Conservation (phyloP, 2,888 invertebrate species). For the Caenorhabditis sp. region DNA sequence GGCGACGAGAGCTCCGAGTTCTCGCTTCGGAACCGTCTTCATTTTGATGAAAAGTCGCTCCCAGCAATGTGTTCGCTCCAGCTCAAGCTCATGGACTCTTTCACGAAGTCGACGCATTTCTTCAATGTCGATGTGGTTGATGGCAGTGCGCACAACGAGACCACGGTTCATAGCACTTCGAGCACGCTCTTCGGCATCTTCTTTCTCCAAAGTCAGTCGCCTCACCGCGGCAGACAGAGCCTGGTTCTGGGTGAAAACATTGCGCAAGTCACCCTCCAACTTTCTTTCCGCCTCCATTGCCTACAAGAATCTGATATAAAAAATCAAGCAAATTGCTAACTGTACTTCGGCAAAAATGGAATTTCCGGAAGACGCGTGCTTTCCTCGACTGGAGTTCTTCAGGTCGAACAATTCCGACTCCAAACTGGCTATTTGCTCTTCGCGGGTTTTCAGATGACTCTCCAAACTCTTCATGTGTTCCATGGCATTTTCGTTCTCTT, state of each 20-base stretch:
- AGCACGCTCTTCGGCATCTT: slow-evolving; percentile 47
- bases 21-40: slow-evolving; percentile 29
- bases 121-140: slow-evolving; percentile 31
- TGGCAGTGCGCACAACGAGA: slow-evolving; percentile 16
- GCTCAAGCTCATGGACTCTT: slow-evolving; percentile 33
- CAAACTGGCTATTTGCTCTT: slow-evolving; percentile 41
- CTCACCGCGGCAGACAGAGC: slow-evolving; percentile 14
- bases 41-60: slow-evolving; percentile 36
- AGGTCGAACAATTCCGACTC: slow-evolving; percentile 55
- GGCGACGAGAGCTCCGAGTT: slow-evolving; percentile 28
- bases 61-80: slow-evolving; percentile 42
- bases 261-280: slow-evolving; percentile 42
- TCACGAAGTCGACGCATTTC: slow-evolving; percentile 31
- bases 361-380: slow-evolving; percentile 26
- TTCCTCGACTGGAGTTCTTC: slow-evolving; percentile 30
- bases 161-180: slow-evolving; percentile 24
- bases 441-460: slow-evolving; percentile 34
- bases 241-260: slow-evolving; percentile 26
- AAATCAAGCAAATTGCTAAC: too few relatives aligned
- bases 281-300: slow-evolving; percentile 60
- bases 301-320: slow-evolving; percentile 13
- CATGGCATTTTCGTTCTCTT: slow-evolving; percentile 29
- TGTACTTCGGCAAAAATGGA: slow-evolving; percentile 52
- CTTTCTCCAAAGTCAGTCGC: slow-evolving; percentile 41
- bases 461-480: slow-evolving; percentile 39